Evolutionary conservation across 2,113 vertebrate genomes (phyloP), one percentile per base, ranked within the genome.

Genomic region (Corynorhinus townsendii): DNA sequence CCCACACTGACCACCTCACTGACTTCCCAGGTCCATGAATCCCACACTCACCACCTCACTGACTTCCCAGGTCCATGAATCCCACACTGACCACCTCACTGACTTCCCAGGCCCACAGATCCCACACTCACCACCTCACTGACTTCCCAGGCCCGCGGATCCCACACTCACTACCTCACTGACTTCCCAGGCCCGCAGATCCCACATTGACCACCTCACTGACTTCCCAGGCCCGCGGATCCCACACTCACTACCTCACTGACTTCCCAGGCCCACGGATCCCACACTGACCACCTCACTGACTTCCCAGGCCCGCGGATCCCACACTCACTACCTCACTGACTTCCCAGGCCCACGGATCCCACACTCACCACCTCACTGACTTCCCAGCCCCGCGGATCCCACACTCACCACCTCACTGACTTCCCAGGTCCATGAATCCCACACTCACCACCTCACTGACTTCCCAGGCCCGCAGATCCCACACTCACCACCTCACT

Each of bases 81-180:
- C 24, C 56, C 56, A 22, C 24, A 96, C 69, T 97, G 96, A 95
- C 97, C 96, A 97, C 97, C 49, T 49, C 7, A 43, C 43, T 43
- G 7, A 43, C 62, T 5, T 12, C 14, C 62, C 1, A 11, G 12
- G 4, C 43, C 62, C 62, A 3, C 1, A 4, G 11, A 52, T 52
- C 24, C 56, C 56, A 22, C 24, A 96, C 69, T 97, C 96, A 95
- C 97, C 96, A 97, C 97, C 49, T 49, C 7, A 43, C 43, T 43
- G 7, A 43, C 62, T 5, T 12, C 14, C 62, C 1, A 11, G 12
- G 4, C 43, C 62, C 62, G 9, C 4, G 3, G 4, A 26, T 4
- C 24, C 56, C 56, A 22, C 24, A 96, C 69, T 97, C 96, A 95
- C 97, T 96, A 97, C 97, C 49, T 49, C 7, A 43, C 43, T 43